These are phyloP conservation scores for Sclerurus mexicanus DNA, from an alignment of 2,113 vertebrate species.

Conservation along the genomic window DNA sequence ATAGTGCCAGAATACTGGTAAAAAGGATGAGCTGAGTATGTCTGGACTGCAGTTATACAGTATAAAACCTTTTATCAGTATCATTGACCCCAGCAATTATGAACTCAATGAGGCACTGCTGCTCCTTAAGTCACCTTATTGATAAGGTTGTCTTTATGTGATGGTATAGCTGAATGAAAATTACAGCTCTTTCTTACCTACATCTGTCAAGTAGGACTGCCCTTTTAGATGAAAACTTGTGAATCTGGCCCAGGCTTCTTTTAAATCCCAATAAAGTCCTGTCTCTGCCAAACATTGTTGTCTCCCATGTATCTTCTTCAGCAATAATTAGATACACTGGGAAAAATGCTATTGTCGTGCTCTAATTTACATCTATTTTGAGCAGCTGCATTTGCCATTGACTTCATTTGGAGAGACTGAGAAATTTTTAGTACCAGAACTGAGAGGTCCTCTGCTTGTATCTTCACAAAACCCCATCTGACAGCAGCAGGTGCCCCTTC, in stretches of 20 bases:
- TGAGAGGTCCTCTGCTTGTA: background rate
- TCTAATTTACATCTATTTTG: slow-evolving; percentile 10
- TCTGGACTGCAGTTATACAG: background rate
- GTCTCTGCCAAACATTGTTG: background rate
- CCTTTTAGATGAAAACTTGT: background rate
- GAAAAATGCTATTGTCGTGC: background rate
- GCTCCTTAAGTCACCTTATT: background rate
- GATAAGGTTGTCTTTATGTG: background rate
- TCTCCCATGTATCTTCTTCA: background rate
- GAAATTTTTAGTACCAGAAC: background rate
- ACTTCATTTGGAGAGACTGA: background rate
- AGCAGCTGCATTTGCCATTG: slow-evolving; percentile 12
- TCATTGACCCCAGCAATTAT: background rate
- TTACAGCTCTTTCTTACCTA: background rate
- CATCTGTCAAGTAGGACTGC: background rate
- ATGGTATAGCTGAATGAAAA: background rate
- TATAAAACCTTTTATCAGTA: background rate
- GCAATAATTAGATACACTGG: background rate
- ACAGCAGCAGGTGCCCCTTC: background rate
- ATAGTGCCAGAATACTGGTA: background rate
- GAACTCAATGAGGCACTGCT: background rate
- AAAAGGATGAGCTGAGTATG: background rate
- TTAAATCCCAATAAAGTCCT: background rate
- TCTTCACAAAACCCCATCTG: background rate
- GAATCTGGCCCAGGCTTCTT: background rate